A percentile compares a stretch with the other conserved stretches of the same genome.
Evolutionary conservation across 2,113 vertebrate genomes (phyloP).

Genomic region (Choloepus hoffmanni): DNA sequence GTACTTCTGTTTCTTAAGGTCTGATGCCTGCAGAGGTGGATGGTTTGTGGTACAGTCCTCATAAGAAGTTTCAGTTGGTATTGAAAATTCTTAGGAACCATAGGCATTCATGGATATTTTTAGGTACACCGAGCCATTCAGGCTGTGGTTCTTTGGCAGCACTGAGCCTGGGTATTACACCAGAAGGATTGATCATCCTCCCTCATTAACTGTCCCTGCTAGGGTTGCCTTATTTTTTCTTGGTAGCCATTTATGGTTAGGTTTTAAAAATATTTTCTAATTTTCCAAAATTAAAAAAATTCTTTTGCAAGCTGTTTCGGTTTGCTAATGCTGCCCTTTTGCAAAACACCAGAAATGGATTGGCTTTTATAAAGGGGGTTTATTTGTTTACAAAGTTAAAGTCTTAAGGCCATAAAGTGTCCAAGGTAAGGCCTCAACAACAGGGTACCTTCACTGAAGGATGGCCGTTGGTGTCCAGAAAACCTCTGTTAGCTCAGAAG

Average conservation of each 20-base stretch:
- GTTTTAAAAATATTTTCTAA: background rate
- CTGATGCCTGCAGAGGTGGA: background rate
- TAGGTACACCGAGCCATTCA: background rate
- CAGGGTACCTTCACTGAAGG: too few species aligned
- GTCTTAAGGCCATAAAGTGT: too few species aligned
- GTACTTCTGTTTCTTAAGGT: background rate
- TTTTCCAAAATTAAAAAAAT: background rate
- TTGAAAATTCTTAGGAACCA: background rate
- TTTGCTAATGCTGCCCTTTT: too few species aligned
- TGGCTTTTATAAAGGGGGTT: too few species aligned
- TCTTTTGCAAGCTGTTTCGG: too few species aligned
- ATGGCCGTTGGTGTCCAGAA: too few species aligned
- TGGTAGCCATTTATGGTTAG: conserved; percentile 31
- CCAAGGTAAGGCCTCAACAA: too few species aligned
- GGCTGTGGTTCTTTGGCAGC: background rate
- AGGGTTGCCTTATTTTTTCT: background rate
- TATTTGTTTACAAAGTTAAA: too few species aligned
- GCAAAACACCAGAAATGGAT: too few species aligned
- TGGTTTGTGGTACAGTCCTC: background rate
- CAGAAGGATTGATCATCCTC: background rate
- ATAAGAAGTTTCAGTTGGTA: background rate
- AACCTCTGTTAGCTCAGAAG: too few species aligned
- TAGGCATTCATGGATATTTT: background rate
- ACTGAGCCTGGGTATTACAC: background rate
- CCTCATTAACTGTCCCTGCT: background rate